Evolutionary conservation across 2,888 invertebrate species (phyloP), one percentile per base, ranked within the genome.

Genomic region (Melanostoma mellinum): DNA sequence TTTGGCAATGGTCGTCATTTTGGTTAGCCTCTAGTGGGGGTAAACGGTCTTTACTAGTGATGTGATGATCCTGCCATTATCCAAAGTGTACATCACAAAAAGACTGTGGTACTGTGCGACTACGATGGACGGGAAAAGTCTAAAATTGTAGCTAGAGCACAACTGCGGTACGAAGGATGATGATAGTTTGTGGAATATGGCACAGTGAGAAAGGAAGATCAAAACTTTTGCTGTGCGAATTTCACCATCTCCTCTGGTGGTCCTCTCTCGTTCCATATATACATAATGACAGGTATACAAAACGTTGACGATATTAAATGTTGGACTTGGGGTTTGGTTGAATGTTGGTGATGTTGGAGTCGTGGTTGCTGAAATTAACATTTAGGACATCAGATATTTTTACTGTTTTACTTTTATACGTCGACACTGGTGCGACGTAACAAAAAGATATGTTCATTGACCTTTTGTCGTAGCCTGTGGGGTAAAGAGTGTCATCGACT

Each of bases 21-120:
- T 6, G 44, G 10, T 61, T 46, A n/a, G 9, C 35, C 48, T 36
- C 10, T 44, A 72, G 55, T 36, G 46, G 46, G 73, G 50, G 63
- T 61, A 79, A 79, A 73, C 55, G 68, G 48, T 73, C 67, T 20
- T 68, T 61, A 63, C 68, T 73, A 61, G 73, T 61, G 67, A 67
- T 78, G 72, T 67, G 78, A 72, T 79, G 78, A 79, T 73, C 73
- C 78, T 68, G 78, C 44, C 68, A 68, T 73, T 74, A 73, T 79
- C 79, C 61, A 55, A 61, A 58, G 73, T 48, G 53, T 58, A 60
- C 58, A 58, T 60, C 55, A 55, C 46, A 48, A 40, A 58, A 40
- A 50, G 32, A 38, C 20, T 20, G 3, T 35, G 53, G 44, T 33
- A 68, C 44, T 6, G 10, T 30, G 30, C 65, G 9, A 30, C 50